Conservation (phyloP, 2,888 invertebrate genomes). For the Tachina grossa region DNA sequence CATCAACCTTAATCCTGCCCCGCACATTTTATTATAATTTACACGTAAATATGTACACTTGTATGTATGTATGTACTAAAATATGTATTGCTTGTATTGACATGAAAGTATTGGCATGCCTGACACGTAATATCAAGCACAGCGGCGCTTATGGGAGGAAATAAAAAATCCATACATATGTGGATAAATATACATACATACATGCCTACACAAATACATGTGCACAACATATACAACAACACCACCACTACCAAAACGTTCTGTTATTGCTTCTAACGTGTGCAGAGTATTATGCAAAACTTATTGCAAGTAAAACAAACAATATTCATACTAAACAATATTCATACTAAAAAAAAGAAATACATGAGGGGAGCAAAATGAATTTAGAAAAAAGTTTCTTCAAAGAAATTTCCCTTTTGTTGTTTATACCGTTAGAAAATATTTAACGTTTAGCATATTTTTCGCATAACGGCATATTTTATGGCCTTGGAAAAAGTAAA, state of each 20-base stretch:
- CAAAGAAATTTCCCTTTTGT: slow-evolving; percentile 41
- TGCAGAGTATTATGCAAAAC: slow-evolving; percentile 61
- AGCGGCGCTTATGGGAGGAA: neutral
- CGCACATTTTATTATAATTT: slow-evolving; percentile 4
- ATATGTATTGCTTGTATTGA: neutral
- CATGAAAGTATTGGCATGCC: slow-evolving; percentile 50
- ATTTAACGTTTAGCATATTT: slow-evolving; percentile 66
- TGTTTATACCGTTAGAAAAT: slow-evolving; percentile 1
- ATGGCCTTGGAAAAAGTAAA: slow-evolving; percentile 61
- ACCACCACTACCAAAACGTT: too few relatives aligned
- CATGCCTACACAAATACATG: neutral
- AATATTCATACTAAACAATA: slow-evolving; percentile 12
- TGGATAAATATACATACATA: neutral
- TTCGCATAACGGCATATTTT: slow-evolving; percentile 66
- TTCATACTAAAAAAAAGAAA: neutral
- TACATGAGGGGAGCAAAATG: neutral
- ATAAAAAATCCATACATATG: slow-evolving; percentile 4
- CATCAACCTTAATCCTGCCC: slow-evolving; percentile 1
- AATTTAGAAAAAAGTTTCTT: slow-evolving; percentile 20
- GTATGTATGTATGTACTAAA: too few relatives aligned
- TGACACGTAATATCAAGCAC: slow-evolving; percentile 44
- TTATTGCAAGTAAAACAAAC: slow-evolving; percentile 62
- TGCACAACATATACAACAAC: neutral
- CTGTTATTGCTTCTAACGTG: slow-evolving; percentile 55
- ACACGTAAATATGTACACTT: neutral